A percentile compares a stretch with the other conserved stretches of the same genome.
phyloP scores from a whole-genome alignment of 2,797 vertebrate species.

The Ibycter americanus region DNA sequence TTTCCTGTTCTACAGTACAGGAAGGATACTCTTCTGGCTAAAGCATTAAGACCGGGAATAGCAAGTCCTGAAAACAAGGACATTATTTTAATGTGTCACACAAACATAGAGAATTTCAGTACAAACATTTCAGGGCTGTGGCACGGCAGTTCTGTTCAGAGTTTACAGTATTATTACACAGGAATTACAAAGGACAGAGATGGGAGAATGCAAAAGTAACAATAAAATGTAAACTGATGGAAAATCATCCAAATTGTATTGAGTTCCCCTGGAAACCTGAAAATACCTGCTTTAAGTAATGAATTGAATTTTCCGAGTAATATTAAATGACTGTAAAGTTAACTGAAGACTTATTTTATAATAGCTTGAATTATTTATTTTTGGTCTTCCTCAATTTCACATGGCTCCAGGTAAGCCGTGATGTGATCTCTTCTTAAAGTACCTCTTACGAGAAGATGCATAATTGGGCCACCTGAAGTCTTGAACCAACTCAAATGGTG shows the following conservation, averaged over 20 bases:
- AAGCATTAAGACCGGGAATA: constrained; percentile 27
- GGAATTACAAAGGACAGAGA: neutral
- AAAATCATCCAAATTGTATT: neutral
- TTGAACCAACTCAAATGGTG: neutral
- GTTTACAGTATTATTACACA: neutral
- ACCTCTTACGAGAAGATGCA: neutral
- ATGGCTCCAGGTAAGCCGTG: neutral
- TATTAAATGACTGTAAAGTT: neutral
- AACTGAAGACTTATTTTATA: neutral
- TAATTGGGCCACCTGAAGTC: neutral
- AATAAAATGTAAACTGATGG: neutral
- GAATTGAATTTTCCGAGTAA: neutral
- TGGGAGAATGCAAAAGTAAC: neutral
- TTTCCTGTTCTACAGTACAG: constrained; percentile 41
- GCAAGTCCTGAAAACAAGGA: constrained; percentile 44
- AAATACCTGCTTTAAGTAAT: neutral
- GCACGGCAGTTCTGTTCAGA: neutral
- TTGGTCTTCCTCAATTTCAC: neutral
- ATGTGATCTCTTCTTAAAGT: neutral
- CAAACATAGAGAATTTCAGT: neutral
- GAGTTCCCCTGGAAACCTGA: neutral
- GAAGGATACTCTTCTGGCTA: constrained; percentile 51
- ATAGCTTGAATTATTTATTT: neutral
- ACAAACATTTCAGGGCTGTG: neutral
- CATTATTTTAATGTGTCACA: constrained; percentile 17